Percentiles rank a stretch among this genome's conserved stretches.
Evolutionary conservation across 2,797 vertebrate species (phyloP).

Genomic region (Eupleurogrammus muticus): DNA sequence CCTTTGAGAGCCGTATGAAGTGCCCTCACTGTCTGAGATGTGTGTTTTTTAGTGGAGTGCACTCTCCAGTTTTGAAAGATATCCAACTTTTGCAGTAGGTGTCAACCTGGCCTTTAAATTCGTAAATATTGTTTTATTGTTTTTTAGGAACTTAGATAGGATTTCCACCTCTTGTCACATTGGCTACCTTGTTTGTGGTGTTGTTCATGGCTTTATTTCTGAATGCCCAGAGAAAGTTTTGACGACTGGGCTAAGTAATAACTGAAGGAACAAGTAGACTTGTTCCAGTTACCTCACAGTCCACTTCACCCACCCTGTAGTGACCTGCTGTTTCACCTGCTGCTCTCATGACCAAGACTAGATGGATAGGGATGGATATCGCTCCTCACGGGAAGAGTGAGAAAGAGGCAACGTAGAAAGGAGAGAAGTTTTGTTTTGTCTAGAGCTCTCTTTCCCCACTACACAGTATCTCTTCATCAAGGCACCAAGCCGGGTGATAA

Average conservation of each 20-base stretch:
- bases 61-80: neutral
- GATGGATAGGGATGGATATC: constrained; percentile 63
- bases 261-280: constrained; percentile 23
- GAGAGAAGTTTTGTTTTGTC: constrained; percentile 81
- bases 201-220: constrained; percentile 17
- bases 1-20: neutral
- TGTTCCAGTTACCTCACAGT: constrained; percentile 31
- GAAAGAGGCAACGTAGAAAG: constrained; percentile 37
- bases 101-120: neutral
- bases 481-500: constrained; percentile 78
- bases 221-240: constrained; percentile 28
- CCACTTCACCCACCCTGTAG: constrained; percentile 18
- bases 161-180: neutral
- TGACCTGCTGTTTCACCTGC: constrained; percentile 44
- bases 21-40: constrained; percentile 1
- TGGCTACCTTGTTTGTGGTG: neutral
- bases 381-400: constrained; percentile 33
- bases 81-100: neutral
- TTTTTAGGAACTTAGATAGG: neutral
- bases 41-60: constrained; percentile 13
- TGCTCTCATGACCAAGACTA: constrained; percentile 57
- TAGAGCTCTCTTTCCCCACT: constrained; percentile 64
- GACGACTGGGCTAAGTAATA: constrained; percentile 6
- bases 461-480: constrained; percentile 78
- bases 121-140: neutral